Percentiles rank a stretch among this genome's conserved stretches.
Conservation (phyloP, 2,888 invertebrate species). For the Brachypalpus laphriformis region DNA sequence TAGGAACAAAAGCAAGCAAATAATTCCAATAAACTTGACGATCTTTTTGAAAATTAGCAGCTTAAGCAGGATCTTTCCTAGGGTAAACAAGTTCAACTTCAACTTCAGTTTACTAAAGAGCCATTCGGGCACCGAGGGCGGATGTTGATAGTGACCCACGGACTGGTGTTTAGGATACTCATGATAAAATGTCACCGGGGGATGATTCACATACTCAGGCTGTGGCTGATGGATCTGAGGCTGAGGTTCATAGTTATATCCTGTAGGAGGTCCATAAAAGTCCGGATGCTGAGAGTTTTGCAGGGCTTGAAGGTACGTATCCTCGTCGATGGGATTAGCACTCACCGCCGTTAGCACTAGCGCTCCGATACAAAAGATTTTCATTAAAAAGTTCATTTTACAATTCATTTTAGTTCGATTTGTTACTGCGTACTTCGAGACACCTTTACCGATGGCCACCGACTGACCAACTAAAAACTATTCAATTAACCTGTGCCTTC, state of each 20-base stretch:
- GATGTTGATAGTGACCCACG: slow-evolving; percentile 82
- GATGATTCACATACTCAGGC: slow-evolving; percentile 76
- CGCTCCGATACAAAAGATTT: slow-evolving; percentile 46
- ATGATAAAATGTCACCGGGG: slow-evolving; percentile 45
- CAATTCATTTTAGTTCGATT: slow-evolving; percentile 4
- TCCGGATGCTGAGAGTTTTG: slow-evolving; percentile 78
- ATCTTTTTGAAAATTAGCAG: slow-evolving; percentile 91
- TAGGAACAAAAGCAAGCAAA: slow-evolving; percentile 89
- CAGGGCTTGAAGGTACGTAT: slow-evolving; percentile 79
- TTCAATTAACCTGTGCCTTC: slow-evolving; percentile 61
- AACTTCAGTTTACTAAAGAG: slow-evolving; percentile 87
- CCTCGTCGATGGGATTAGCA: slow-evolving; percentile 71
- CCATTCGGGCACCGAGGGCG: slow-evolving; percentile 82
- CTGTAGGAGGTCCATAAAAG: slow-evolving; percentile 50
- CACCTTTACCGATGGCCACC: slow-evolving; percentile 70
- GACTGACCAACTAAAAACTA: slow-evolving; percentile 68
- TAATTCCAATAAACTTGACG: slow-evolving; percentile 90
- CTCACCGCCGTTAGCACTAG: slow-evolving; percentile 3
- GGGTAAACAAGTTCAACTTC: slow-evolving; percentile 88
- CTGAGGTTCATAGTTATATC: slow-evolving; percentile 78
- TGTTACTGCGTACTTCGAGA: slow-evolving; percentile 40
- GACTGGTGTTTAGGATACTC: slow-evolving; percentile 78
- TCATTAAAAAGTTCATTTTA: slow-evolving; percentile 42
- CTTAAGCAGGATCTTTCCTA: slow-evolving; percentile 90
- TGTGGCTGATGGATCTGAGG: slow-evolving; percentile 82